Evolutionary conservation across 2,888 invertebrate genomes (phyloP).

Genomic region (Seladonia tumulorum): DNA sequence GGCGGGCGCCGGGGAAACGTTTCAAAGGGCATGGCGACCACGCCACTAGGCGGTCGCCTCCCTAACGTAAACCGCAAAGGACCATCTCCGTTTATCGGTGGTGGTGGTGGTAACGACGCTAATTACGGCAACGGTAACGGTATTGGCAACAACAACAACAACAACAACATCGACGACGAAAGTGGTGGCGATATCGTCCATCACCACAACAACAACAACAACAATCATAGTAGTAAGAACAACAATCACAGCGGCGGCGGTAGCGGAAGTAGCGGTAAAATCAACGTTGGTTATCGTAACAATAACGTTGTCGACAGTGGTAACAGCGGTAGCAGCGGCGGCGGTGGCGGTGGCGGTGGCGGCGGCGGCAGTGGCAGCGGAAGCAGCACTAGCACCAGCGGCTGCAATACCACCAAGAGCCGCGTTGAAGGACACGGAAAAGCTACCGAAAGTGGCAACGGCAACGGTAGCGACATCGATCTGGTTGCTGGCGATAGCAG

Average conservation of each 20-base stretch:
- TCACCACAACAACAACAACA: conserved; percentile 36
- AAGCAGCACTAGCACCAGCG: not conserved
- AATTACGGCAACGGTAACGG: conserved; percentile 55
- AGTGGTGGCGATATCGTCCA: conserved; percentile 58
- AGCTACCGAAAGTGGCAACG: conserved; percentile 20
- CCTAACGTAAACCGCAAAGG: conserved; percentile 83
- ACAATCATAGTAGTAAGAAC: conserved; percentile 3
- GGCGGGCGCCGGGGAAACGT: conserved; percentile 83
- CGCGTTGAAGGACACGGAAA: conserved; percentile 9
- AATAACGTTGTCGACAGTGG: conserved; percentile 57
- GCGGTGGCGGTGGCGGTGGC: not conserved
- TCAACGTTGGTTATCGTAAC: not conserved
- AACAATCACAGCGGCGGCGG: not conserved
- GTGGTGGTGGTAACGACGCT: conserved; percentile 69
- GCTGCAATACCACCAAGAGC: not conserved
- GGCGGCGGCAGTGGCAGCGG: too few relatives aligned
- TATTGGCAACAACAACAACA: conserved; percentile 34
- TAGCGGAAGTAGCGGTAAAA: conserved; percentile 1
- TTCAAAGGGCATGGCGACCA: conserved; percentile 84
- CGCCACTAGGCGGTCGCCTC: conserved; percentile 84
- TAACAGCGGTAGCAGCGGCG: conserved; percentile 21
- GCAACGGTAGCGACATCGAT: conserved; percentile 1
- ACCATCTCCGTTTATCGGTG: conserved; percentile 79
- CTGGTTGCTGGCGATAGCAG: not conserved
- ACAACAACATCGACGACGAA: conserved; percentile 48